phyloP scores from a whole-genome alignment of 1,140 invertebrate genomes.

The Phocides pigmalion region DNA sequence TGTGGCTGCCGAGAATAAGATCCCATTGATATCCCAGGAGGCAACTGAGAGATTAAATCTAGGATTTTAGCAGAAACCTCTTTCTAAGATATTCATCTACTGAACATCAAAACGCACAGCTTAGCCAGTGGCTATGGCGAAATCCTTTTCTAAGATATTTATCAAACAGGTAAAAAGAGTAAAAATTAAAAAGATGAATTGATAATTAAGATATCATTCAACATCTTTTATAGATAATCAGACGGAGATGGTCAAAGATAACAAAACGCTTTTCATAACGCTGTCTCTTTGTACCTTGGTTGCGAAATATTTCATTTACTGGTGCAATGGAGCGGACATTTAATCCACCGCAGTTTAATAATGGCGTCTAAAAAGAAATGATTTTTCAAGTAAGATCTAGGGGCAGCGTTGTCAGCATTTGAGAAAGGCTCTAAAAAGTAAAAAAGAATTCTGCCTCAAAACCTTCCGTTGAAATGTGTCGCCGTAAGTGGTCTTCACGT shows the following conservation, averaged over 20 bases:
- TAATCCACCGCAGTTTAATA: constrained; percentile 1
- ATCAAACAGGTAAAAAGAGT: too few relatives aligned
- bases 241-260: background rate
- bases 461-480: background rate
- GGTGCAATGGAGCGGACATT: constrained; percentile 10
- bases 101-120: too few relatives aligned
- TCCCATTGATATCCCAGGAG: too few relatives aligned
- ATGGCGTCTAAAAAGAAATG: constrained; percentile 4
- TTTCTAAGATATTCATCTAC: too few relatives aligned
- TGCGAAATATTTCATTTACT: constrained; percentile 12
- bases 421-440: background rate
- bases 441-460: background rate
- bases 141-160: too few relatives aligned
- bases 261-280: background rate
- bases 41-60: too few relatives aligned
- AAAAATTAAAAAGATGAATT: too few relatives aligned
- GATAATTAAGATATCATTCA: too few relatives aligned
- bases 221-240: too few relatives aligned
- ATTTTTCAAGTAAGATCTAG: constrained; percentile 9
- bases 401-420: background rate
- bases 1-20: too few relatives aligned
- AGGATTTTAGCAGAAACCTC: too few relatives aligned
- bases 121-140: too few relatives aligned
- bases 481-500: background rate
- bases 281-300: background rate